phyloP scores from a whole-genome alignment of 2,113 vertebrate genomes.

The Enhydra lutris region DNA sequence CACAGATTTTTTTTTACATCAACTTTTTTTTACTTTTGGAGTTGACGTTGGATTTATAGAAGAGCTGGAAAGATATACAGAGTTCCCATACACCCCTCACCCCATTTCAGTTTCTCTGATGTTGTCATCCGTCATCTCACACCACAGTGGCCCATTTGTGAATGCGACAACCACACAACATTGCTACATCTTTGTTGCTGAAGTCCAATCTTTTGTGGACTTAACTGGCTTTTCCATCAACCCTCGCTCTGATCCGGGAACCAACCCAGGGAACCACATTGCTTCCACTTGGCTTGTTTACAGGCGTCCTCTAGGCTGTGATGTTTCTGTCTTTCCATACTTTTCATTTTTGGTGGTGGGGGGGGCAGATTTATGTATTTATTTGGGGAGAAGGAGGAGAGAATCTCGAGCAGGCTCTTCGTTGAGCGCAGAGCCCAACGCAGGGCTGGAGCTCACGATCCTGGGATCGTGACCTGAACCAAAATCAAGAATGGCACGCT shows the following conservation, averaged over 20 bases:
- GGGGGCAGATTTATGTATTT: not conserved
- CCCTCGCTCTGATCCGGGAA: not conserved
- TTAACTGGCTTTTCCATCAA: not conserved
- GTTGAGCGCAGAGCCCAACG: not conserved
- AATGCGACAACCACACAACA: not conserved
- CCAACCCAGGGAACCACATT: accelerated
- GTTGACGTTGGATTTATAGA: not conserved
- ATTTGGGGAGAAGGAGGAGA: not conserved
- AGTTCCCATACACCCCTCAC: not conserved
- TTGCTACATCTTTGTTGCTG: too few relatives aligned
- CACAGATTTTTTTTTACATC: not conserved
- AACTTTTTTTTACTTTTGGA: not conserved
- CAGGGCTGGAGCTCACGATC: not conserved
- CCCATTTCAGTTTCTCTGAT: not conserved
- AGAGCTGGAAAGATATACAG: not conserved
- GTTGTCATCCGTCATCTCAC: not conserved
- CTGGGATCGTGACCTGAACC: not conserved
- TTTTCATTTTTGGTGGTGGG: not conserved
- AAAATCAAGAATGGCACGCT: not conserved
- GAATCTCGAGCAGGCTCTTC: not conserved
- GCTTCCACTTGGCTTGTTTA: accelerated
- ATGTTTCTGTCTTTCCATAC: not conserved
- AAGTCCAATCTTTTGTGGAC: not conserved
- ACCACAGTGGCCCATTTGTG: not conserved
- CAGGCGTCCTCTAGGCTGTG: not conserved